Percentiles rank a stretch among this genome's conserved stretches.
phyloP scores from a whole-genome alignment of 2,888 invertebrate species.

The Leucophora obtusa region DNA sequence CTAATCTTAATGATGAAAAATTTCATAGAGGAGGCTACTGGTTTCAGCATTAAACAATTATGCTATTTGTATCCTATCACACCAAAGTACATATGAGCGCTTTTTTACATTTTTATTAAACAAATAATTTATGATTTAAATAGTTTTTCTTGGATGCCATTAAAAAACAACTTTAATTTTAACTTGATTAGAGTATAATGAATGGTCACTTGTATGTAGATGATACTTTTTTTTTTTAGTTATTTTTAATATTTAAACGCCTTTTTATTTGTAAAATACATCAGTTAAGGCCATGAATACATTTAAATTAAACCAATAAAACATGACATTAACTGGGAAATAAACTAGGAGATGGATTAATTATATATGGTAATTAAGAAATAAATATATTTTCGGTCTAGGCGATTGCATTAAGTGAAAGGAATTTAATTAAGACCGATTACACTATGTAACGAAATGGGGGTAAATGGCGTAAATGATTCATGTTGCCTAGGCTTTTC shows the following conservation, averaged over 20 bases:
- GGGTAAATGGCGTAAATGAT: too few species aligned
- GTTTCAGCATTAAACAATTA: slow-evolving; percentile 48
- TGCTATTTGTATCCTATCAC: slow-evolving; percentile 15
- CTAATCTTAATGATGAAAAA: slow-evolving; percentile 49
- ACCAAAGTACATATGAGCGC: not conserved
- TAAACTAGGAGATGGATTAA: not conserved
- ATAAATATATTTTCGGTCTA: not conserved
- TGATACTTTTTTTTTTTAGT: not conserved
- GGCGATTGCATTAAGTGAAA: too few species aligned
- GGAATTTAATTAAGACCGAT: too few species aligned
- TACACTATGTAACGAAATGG: too few species aligned
- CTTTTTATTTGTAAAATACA: slow-evolving; percentile 8
- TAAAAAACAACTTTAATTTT: slow-evolving; percentile 15
- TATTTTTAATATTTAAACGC: slow-evolving; percentile 40
- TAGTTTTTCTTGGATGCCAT: slow-evolving; percentile 12
- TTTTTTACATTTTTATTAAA: not conserved
- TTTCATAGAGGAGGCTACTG: slow-evolving; percentile 42
- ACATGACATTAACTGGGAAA: slow-evolving; percentile 11
- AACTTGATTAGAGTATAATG: slow-evolving; percentile 5
- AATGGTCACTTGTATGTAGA: not conserved
- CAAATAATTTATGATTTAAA: slow-evolving; percentile 48
- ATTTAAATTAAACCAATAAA: not conserved
- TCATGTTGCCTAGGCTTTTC: too few species aligned
- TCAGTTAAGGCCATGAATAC: not conserved
- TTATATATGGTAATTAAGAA: not conserved